Percentiles rank a stretch among this genome's conserved stretches.
Evolutionary conservation across 2,888 invertebrate species (phyloP).

Genomic region (Metalampra italica): DNA sequence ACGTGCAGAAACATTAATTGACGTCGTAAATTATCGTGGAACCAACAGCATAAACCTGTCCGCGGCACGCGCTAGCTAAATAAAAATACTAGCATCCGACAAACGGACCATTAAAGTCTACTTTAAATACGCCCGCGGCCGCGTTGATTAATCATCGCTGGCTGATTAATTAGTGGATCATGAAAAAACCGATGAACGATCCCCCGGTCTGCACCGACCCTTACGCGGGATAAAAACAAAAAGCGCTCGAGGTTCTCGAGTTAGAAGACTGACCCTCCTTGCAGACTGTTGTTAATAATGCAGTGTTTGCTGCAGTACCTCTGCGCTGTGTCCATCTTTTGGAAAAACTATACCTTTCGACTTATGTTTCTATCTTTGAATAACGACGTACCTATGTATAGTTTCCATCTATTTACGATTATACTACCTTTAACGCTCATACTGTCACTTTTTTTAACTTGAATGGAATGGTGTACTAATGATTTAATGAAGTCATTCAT

Average conservation of each 20-base stretch:
- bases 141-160: conserved; percentile 65
- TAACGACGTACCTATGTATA: too few relatives aligned
- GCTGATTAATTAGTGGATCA: conserved; percentile 59
- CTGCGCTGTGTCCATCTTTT: not conserved
- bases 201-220: conserved; percentile 33
- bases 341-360: too few relatives aligned
- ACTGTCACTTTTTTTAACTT: too few relatives aligned
- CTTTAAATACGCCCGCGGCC: conserved; percentile 57
- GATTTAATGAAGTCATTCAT: conserved; percentile 14
- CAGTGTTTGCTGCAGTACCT: not conserved
- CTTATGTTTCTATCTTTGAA: too few relatives aligned
- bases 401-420: too few relatives aligned
- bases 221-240: conserved; percentile 34
- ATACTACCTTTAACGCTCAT: too few relatives aligned
- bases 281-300: conserved; percentile 4
- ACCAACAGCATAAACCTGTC: conserved; percentile 46
- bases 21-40: conserved; percentile 41
- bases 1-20: conserved; percentile 30
- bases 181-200: conserved; percentile 35
- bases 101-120: conserved; percentile 64
- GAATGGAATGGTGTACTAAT: too few relatives aligned
- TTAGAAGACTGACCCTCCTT: conserved; percentile 28
- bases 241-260: conserved; percentile 26
- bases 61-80: conserved; percentile 41
- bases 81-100: conserved; percentile 54